A percentile compares a stretch with the other conserved stretches of the same genome.
Conservation (phyloP, 2,113 vertebrate genomes). For the Syrmaticus mikado region DNA sequence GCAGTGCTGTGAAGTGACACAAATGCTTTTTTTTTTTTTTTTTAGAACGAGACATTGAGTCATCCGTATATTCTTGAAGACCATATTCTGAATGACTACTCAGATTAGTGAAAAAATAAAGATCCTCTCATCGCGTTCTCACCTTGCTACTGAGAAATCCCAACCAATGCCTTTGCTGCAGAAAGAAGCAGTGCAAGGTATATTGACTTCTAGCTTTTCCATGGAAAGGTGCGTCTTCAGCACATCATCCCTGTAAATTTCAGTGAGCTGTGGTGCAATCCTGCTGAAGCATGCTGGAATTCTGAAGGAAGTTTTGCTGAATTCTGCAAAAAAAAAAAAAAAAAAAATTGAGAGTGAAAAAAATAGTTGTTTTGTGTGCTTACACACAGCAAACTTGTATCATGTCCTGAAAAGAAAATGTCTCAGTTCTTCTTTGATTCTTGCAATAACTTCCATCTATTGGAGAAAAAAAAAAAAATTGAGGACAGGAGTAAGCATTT, state of each 20-base stretch:
- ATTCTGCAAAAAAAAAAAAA: not conserved
- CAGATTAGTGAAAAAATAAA: too few species aligned
- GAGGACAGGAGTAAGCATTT: not conserved
- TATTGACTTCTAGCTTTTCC: not conserved
- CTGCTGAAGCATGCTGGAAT: not conserved
- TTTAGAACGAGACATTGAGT: too few species aligned
- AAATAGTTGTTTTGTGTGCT: not conserved
- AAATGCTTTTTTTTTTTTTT: too few species aligned
- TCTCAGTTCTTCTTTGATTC: not conserved
- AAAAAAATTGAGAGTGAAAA: not conserved
- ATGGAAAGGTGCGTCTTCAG: slow-evolving; percentile 24
- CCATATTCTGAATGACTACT: too few species aligned
- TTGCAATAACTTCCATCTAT: not conserved
- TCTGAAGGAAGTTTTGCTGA: not conserved
- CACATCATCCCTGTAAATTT: not conserved
- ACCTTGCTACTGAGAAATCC: slow-evolving; percentile 65
- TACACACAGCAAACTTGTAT: not conserved
- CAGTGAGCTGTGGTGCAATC: not conserved
- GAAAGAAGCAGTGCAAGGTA: slow-evolving; percentile 90
- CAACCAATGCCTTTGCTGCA: slow-evolving; percentile 63
- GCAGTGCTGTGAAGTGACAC: not conserved
- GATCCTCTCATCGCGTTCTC: too few species aligned
- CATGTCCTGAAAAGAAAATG: not conserved
- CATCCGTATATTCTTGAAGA: too few species aligned
- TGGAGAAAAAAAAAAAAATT: not conserved